Conservation (phyloP, 2,888 invertebrate genomes). For the Macrophya alboannulata region DNA sequence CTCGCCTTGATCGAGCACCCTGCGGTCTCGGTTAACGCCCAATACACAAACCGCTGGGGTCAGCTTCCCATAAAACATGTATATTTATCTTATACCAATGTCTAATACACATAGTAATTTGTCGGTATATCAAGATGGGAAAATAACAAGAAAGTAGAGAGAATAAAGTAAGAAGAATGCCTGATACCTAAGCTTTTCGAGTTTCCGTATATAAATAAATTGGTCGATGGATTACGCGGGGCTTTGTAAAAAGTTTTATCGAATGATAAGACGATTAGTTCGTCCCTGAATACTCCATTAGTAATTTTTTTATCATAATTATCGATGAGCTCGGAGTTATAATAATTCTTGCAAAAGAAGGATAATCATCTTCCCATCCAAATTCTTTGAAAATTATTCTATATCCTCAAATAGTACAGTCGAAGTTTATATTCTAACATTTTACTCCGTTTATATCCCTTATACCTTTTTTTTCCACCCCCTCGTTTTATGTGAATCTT, state of each 20-base stretch:
- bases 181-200: background rate
- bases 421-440: background rate
- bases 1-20: slow-evolving; percentile 11
- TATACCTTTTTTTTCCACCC: background rate
- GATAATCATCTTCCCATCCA: background rate
- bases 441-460: background rate
- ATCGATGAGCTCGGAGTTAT: background rate
- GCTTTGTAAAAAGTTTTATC: background rate
- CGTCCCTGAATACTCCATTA: background rate
- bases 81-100: background rate
- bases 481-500: slow-evolving; percentile 1
- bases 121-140: background rate
- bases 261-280: background rate
- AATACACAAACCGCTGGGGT: background rate
- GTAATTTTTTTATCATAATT: background rate
- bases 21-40: background rate
- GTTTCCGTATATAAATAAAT: background rate
- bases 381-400: background rate
- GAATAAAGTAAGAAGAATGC: background rate
- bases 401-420: background rate
- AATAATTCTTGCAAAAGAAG: background rate
- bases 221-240: background rate
- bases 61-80: background rate
- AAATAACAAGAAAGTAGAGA: background rate
- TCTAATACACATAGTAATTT: background rate